phyloP scores from a whole-genome alignment of 2,113 vertebrate species.

The Ahaetulla prasina region DNA sequence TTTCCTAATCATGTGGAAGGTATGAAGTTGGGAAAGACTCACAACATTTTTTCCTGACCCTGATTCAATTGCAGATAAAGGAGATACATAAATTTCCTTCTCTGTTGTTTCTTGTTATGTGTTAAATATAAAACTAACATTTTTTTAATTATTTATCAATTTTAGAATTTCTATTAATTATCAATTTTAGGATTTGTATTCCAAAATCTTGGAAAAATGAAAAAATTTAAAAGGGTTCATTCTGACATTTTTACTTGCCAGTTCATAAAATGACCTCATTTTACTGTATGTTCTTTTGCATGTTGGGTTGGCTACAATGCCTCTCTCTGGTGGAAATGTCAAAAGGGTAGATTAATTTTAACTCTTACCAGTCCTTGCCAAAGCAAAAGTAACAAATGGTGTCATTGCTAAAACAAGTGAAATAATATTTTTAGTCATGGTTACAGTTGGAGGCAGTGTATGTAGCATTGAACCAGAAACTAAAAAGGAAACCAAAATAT shows the following conservation, averaged over 20 bases:
- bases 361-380: constrained; percentile 56
- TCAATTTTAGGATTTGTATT: constrained; percentile 37
- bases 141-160: constrained; percentile 35
- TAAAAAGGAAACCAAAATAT: constrained; percentile 47
- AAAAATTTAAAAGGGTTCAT: constrained; percentile 30
- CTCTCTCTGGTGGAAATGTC: constrained; percentile 54
- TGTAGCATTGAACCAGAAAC: constrained; percentile 61
- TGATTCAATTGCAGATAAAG: not conserved
- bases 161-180: constrained; percentile 40
- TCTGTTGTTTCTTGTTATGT: constrained; percentile 11
- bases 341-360: constrained; percentile 62
- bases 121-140: not conserved
- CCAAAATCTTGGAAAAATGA: constrained; percentile 32
- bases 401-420: constrained; percentile 65
- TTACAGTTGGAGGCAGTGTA: constrained; percentile 59
- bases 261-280: constrained; percentile 53
- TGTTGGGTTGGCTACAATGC: constrained; percentile 48
- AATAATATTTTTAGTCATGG: constrained; percentile 73
- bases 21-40: not conserved
- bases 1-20: not conserved
- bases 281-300: constrained; percentile 42
- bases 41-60: not conserved
- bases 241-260: constrained; percentile 26
- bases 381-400: constrained; percentile 71
- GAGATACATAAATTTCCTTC: not conserved